Base-by-base conservation (phyloP, 2,797 vertebrate genomes). In the Paguma larvata region DNA sequence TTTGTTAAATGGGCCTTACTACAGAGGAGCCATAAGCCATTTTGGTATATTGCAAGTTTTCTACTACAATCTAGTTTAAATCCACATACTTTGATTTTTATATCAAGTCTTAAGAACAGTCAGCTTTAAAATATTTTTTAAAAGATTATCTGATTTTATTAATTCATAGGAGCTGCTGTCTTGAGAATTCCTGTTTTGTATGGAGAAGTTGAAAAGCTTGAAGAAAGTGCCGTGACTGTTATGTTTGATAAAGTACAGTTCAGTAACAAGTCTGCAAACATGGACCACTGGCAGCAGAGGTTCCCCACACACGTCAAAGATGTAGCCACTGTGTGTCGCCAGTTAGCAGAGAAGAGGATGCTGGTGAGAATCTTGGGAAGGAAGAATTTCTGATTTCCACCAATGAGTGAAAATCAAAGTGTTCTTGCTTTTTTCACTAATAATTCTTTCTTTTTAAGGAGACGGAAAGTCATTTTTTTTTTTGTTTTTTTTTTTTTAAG, bases 251-350 rank as follows among this genome's bases (percentile, higher is more conserved):
- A 99, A 89, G 99, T 99, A 11, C 99, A 99, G 98, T 99, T 99
- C 95, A 99, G 98, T 97, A 99, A 98, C 63, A 98, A 99, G 5
- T 99, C 99, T 12, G 99, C 99, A 73, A 99, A 99, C 11, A 99
- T 99, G 98, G 99, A 99, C 97, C 99, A 99, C 97, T 99, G 99
- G 98, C 99, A 99, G 95, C 99, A 99, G 97, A 99, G 99, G 38
- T 99, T 99, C 94, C 99, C 99, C 62, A 99, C 99, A 0, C 99
- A 99, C 0, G 98, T 99, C 67, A 99, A 98, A 21, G 99, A 99
- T 3, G 99, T 99, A 0, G 99, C 99, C 1, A 92, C 98, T 0
- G 99, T 99, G 96, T 99, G 99, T 97, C 99, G 99, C 72, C 99
- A 99, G 75, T 98, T 99, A 82, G 99, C 99, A 0, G 99, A 99